Conservation (phyloP, 2,113 vertebrate genomes). For the Limnothrissa miodon region DNA sequence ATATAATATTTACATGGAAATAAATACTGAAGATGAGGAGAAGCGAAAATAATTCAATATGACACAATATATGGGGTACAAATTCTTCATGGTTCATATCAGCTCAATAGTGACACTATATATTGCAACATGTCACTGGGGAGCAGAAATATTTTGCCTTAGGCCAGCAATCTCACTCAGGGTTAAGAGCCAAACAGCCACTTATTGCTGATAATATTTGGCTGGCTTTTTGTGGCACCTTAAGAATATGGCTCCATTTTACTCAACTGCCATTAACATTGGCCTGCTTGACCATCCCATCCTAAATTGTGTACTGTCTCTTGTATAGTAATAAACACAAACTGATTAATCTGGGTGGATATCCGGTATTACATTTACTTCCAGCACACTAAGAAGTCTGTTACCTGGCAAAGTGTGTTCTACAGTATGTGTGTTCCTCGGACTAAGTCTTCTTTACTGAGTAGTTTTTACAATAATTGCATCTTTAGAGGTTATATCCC, state of each 20-base stretch:
- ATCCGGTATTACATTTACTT: too few relatives aligned
- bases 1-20: too few relatives aligned
- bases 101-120: neutral
- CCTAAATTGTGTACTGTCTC: neutral
- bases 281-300: neutral
- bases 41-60: neutral
- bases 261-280: constrained; percentile 1
- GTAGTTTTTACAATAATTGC: too few relatives aligned
- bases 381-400: too few relatives aligned
- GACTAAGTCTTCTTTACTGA: too few relatives aligned
- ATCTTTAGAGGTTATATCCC: too few relatives aligned
- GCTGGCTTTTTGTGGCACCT: neutral
- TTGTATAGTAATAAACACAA: neutral
- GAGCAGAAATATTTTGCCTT: neutral
- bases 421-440: too few relatives aligned
- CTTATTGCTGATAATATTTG: neutral
- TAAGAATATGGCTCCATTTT: neutral
- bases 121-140: neutral
- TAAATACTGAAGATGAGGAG: neutral
- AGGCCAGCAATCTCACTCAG: neutral
- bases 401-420: too few relatives aligned
- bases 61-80: neutral
- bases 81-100: neutral
- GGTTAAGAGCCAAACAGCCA: neutral
- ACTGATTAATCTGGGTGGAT: neutral